These are phyloP conservation scores for Griposia aprilina DNA, from an alignment of 2,888 invertebrate genomes.

Conservation along the genomic window DNA sequence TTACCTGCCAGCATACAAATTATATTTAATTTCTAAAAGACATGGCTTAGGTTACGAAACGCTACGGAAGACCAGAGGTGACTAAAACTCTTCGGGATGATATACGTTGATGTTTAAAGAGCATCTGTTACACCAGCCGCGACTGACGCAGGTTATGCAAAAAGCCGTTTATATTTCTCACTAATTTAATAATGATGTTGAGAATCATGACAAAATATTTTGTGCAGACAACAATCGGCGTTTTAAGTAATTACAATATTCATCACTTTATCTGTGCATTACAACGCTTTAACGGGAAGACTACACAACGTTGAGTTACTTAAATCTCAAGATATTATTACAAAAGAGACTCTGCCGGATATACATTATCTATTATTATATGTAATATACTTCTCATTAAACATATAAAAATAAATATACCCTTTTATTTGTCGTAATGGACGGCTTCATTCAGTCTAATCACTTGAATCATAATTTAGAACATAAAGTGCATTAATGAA, in stretches of 20 bases:
- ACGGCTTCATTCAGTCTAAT: slow-evolving; percentile 77
- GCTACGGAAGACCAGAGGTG: not conserved
- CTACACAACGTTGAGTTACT: slow-evolving; percentile 73
- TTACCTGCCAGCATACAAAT: not conserved
- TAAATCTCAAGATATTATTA: slow-evolving; percentile 25
- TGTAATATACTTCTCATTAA: slow-evolving; percentile 57
- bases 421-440: slow-evolving; percentile 63
- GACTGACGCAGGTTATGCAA: not conserved
- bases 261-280: slow-evolving; percentile 70
- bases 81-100: not conserved
- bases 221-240: slow-evolving; percentile 74
- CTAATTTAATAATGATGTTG: slow-evolving; percentile 58
- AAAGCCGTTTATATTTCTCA: slow-evolving; percentile 39
- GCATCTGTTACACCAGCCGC: not conserved
- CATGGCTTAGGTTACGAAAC: not conserved
- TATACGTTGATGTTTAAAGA: not conserved
- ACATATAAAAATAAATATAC: slow-evolving; percentile 72
- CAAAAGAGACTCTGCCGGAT: slow-evolving; percentile 38
- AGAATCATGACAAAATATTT: slow-evolving; percentile 65
- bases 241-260: slow-evolving; percentile 50
- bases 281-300: slow-evolving; percentile 78
- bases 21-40: not conserved
- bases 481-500: slow-evolving; percentile 27
- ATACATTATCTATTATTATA: slow-evolving; percentile 36
- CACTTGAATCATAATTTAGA: slow-evolving; percentile 53